A percentile compares a stretch with the other conserved stretches of the same genome.
phyloP scores from a whole-genome alignment of 1,140 invertebrate species.

The Euwallacea fornicatus region DNA sequence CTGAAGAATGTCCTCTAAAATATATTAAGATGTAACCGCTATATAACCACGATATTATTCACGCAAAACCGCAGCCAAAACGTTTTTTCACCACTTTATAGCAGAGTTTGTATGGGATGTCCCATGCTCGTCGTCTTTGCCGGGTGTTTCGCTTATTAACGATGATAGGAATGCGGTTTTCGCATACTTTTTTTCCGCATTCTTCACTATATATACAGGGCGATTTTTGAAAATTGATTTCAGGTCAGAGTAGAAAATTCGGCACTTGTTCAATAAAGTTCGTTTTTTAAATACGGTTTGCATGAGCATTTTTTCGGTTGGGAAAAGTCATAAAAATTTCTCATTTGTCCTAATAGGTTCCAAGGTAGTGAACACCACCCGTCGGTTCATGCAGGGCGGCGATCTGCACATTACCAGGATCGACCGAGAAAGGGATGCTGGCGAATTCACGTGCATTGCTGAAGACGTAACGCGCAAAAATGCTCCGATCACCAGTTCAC shows the following conservation, averaged over 20 bases:
- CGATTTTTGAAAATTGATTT: no score
- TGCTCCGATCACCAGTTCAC: conserved; percentile 59
- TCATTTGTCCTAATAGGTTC: conserved; percentile 40
- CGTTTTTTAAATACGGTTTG: background rate
- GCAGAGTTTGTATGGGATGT: no score
- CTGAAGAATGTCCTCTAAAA: no score
- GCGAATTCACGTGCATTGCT: conserved; percentile 64
- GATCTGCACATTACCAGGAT: conserved; percentile 61
- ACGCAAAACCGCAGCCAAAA: no score
- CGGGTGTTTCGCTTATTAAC: no score
- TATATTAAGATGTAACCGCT: no score
- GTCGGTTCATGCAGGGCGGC: conserved; percentile 61
- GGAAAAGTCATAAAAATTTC: background rate
- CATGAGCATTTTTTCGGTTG: background rate
- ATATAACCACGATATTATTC: no score
- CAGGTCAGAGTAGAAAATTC: background rate
- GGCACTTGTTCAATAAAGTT: background rate
- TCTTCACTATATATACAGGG: background rate
- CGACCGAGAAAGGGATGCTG: conserved; percentile 58
- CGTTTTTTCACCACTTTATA: no score
- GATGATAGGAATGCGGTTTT: background rate
- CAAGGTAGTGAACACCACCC: conserved; percentile 59
- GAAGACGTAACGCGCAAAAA: conserved; percentile 58
- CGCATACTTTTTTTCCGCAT: background rate
- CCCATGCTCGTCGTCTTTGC: no score